Base-by-base conservation (phyloP, 1,140 invertebrate species). In the Thalassaphorura encarpata region DNA sequence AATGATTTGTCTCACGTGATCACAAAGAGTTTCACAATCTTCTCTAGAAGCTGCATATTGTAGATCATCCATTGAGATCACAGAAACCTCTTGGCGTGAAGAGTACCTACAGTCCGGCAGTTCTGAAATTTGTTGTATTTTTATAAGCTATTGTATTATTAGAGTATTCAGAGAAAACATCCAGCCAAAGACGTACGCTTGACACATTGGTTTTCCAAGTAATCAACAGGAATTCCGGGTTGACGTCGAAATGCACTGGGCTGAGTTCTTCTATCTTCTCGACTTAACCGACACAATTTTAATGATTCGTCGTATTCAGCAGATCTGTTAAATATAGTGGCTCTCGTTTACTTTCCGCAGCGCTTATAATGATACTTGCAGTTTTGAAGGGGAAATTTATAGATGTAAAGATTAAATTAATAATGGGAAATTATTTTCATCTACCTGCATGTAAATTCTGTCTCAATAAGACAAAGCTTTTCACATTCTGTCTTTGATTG, bases 191-290 rank as follows among this genome's bases (percentile, higher is more conserved):
- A 52, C 61, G 64, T 67, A 70, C 69, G 60, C 58, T 67, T 67
- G 15, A 67, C 72, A 59, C 77, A 78, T 61, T 77, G 75, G 60
- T 78, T 78, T 64, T 78, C 77, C 18, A 78, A 63, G 54, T 78
- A 78, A 56, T 77, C 74, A 5, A 75, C 66, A 6, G 66, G 65
- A 4, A 67, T 69, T 16, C 69, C 72, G 15, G 68, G 66, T 11
- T 68, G 60, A 43, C 70, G 54, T 52, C 70, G 60, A 56, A 77
- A 77, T 1, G 75, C 74, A 26, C 70, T 70, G 3, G 76, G 75
- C 53, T 75, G 71, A 16, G 75, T 75, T 50, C 75, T 63, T 13
- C 75, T 67, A 60, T 76, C 75, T 54, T 77, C 74, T 27, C 69
- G 65, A 54, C 73, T 76, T 39, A 78, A 63, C 1, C 70, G 64